Evolutionary conservation across 2,113 vertebrate genomes (phyloP).

Genomic region (Gracilinanus agilis): DNA sequence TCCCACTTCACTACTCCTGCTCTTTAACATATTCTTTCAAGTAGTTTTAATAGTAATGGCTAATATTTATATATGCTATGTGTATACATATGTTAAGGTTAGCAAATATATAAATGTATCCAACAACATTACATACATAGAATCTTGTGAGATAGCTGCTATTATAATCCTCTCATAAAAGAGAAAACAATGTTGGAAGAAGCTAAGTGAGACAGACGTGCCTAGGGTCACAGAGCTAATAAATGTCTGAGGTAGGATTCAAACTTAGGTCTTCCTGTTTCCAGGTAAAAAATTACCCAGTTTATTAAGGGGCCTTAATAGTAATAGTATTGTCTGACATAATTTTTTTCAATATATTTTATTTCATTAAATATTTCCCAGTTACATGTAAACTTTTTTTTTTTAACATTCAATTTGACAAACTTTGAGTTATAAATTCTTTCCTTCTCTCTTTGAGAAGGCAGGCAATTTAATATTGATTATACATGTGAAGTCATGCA

Average conservation of each 20-base stretch:
- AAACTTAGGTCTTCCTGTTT: background rate
- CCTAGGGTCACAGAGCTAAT: background rate
- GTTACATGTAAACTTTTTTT: background rate
- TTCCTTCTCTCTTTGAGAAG: background rate
- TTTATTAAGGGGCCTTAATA: background rate
- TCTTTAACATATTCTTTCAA: conserved; percentile 54
- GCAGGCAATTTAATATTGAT: background rate
- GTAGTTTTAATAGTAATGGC: background rate
- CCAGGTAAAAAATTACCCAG: background rate
- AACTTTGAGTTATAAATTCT: background rate
- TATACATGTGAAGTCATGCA: background rate
- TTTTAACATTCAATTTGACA: background rate
- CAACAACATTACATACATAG: background rate
- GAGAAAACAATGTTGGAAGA: background rate
- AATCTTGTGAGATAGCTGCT: background rate
- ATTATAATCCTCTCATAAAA: background rate
- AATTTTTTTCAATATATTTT: background rate
- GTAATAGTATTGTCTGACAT: background rate
- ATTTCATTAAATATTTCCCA: background rate
- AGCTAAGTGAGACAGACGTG: background rate
- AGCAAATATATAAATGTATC: background rate
- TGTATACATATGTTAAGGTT: background rate
- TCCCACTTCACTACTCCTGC: conserved; percentile 41
- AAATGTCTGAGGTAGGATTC: background rate
- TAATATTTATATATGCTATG: background rate